A percentile compares a stretch with the other conserved stretches of the same genome.
Conservation (phyloP, 2,113 vertebrate genomes). For the Paraplagusia blochii region DNA sequence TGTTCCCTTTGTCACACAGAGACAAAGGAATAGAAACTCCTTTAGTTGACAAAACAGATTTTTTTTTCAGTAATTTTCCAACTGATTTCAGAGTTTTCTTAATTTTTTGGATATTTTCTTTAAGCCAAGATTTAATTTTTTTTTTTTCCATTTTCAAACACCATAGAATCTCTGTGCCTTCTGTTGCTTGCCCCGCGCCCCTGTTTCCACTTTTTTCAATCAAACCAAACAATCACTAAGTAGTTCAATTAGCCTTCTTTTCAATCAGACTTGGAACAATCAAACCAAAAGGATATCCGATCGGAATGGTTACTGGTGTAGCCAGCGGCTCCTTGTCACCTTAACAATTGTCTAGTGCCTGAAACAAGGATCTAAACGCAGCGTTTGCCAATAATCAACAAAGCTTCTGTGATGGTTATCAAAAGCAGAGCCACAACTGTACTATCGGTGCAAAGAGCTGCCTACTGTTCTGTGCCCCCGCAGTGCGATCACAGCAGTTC, state of each 20-base stretch:
- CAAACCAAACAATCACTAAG: conserved; percentile 54
- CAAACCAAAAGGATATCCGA: conserved; percentile 50
- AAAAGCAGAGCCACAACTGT: conserved; percentile 38
- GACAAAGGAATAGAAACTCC: conserved; percentile 28
- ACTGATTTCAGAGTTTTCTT: no score
- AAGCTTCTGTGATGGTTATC: conserved; percentile 37
- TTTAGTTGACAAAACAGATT: no score
- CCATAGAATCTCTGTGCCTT: conserved; percentile 74
- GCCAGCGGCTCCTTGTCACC: conserved; percentile 51
- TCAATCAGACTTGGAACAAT: conserved; percentile 71
- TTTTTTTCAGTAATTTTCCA: no score
- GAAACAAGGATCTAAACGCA: conserved; percentile 62
- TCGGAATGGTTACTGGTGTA: conserved; percentile 31
- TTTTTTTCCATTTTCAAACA: conserved; percentile 14
- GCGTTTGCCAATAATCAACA: conserved; percentile 55
- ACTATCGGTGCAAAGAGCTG: conserved; percentile 51
- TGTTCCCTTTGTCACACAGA: conserved; percentile 48
- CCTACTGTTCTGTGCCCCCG: conserved; percentile 24
- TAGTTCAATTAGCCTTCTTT: conserved; percentile 52
- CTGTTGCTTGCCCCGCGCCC: conserved; percentile 48
- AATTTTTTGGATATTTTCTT: neutral
- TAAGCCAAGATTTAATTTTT: conserved; percentile 56
- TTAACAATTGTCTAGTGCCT: conserved; percentile 71
- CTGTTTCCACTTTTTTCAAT: conserved; percentile 21
- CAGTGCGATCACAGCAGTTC: conserved; percentile 24